Evolutionary conservation across 2,797 vertebrate genomes (phyloP), one percentile per base, ranked within the genome.

Genomic region (Toxotes lorentzi): DNA sequence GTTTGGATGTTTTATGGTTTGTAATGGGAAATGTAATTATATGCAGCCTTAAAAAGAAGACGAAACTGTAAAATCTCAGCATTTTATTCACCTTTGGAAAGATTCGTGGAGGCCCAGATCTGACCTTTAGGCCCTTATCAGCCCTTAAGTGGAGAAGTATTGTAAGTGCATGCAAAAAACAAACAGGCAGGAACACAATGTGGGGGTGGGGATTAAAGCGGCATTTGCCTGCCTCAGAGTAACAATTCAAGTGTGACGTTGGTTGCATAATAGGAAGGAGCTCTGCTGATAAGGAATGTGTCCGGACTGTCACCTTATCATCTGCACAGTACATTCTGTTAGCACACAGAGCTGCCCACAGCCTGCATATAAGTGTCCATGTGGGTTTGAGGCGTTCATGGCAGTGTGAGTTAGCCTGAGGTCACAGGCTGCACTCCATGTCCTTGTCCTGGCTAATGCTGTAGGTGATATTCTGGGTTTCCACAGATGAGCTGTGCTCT

Each of bases 231-330:
- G 57, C 72, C 72, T 73, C 61, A 48, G 19, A 48, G 47, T 0
- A 56, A 47, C 65, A 51, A 48, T 27, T n/a, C 5, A 4, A 64
- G 74, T 24, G 70, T 60, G 58, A 56, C n/a, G 23, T 27, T 21
- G 0, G 79, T 91, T 90, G 75, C 62, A 1, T 89, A 88, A 90
- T 8, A 23, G 66, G 53, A 77, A 34, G 47, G 23, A 48, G 67
- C 13, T 24, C 60, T 24, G 79, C 80, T 75, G 91, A 89, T 89
- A 89, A 88, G 87, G 63, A 75, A 45, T 65, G 73, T 65, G 50
- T 73, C 56, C 56, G 30, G 41, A 61, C 38, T 77, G 74, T 57
- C 57, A 71, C 50, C 82, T 77, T 73, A 79, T 87, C 71, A 19
- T 48, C 9, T 27, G 50, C 8, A 5, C 50, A 35, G 68, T 13